Percentiles rank a stretch among this genome's conserved stretches.
Evolutionary conservation across 2,113 vertebrate species (phyloP).

Genomic region (Xiphorhynchus elegans): DNA sequence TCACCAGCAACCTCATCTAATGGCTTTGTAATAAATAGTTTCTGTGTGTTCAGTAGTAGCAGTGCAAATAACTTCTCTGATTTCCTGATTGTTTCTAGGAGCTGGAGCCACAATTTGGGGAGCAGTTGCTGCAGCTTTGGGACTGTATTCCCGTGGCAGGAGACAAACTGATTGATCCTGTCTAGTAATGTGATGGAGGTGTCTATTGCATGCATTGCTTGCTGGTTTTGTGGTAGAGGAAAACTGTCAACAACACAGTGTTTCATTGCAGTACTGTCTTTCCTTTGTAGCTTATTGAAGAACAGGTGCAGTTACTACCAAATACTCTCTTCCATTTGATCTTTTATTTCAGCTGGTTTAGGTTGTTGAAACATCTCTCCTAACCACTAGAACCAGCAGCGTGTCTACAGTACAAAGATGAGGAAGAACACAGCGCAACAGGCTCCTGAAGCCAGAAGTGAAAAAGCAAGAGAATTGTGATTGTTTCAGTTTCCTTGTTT

Average conservation of each 20-base stretch:
- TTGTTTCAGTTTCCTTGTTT: no score
- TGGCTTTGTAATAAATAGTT: neutral
- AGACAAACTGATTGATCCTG: slow-evolving; percentile 59
- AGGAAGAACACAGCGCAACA: no score
- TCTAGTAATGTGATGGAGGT: neutral
- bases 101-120: slow-evolving; percentile 87
- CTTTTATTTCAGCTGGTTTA: no score
- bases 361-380: no score
- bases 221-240: neutral
- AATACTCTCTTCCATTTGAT: neutral
- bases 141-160: slow-evolving; percentile 70
- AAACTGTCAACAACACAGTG: neutral
- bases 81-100: slow-evolving; percentile 76
- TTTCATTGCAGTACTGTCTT: neutral
- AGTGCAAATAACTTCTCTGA: neutral
- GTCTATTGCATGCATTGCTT: neutral
- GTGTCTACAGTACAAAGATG: no score
- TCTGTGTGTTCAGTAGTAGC: neutral
- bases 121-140: slow-evolving; percentile 88
- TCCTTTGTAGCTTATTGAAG: neutral
- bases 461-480: no score
- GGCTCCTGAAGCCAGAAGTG: no score
- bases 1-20: neutral
- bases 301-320: neutral
- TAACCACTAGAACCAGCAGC: no score